These are phyloP conservation scores for Hydrotaea diabolus DNA, from an alignment of 2,888 invertebrate species.

Conservation along the genomic window DNA sequence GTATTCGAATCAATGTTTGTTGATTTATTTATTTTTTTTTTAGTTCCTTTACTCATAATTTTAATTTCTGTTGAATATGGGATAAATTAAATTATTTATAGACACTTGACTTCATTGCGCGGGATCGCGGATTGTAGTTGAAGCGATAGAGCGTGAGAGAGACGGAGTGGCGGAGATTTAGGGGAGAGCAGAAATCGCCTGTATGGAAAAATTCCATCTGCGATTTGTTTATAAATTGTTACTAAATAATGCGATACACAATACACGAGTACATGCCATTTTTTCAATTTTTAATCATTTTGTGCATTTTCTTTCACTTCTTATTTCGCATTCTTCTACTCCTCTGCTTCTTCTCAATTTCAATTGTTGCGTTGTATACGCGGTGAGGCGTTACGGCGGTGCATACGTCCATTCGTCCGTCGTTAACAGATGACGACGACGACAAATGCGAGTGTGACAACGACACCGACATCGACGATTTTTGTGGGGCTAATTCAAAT, in stretches of 20 bases:
- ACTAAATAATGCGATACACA: not conserved
- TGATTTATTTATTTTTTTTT: not conserved
- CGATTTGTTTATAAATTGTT: not conserved
- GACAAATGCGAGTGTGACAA: not conserved
- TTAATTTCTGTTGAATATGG: not conserved
- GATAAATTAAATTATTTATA: conserved; percentile 2
- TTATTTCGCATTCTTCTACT: not conserved
- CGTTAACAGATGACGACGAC: too few relatives aligned
- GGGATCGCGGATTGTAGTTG: not conserved
- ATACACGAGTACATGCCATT: not conserved
- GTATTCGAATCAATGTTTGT: not conserved
- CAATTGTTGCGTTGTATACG: not conserved
- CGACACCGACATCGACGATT: not conserved
- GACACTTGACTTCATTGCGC: not conserved
- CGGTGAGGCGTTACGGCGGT: not conserved
- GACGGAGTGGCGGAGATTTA: too few relatives aligned
- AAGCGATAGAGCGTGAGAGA: not conserved
- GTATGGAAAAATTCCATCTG: not conserved
- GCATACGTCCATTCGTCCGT: not conserved
- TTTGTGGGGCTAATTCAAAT: conserved; percentile 9
- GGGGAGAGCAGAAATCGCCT: too few relatives aligned
- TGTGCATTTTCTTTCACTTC: not conserved
- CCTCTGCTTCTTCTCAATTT: not conserved
- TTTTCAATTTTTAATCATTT: conserved; percentile 3
- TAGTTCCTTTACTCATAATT: not conserved